Evolutionary conservation across 1,140 invertebrate species (phyloP).

Genomic region (Nephotettix cincticeps): DNA sequence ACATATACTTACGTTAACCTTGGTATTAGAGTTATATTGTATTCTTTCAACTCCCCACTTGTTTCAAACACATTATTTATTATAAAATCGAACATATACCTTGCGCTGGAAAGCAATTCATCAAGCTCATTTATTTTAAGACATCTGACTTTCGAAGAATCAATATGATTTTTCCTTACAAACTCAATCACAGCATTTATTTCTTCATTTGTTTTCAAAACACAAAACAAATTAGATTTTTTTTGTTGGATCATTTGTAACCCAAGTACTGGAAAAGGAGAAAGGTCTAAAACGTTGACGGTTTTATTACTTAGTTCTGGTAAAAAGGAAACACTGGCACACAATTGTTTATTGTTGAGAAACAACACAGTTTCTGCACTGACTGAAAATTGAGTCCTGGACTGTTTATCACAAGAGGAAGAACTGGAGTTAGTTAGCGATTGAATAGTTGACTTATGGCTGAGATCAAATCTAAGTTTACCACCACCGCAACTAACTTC

Average conservation of each 20-base stretch:
- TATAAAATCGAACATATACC: conserved; percentile 1
- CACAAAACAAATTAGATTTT: conserved; percentile 40
- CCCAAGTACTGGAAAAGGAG: conserved; percentile 48
- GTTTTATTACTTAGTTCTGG: conserved; percentile 35
- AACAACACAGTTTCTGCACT: conserved; percentile 27
- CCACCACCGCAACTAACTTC: conserved; percentile 41
- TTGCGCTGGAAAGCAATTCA: not conserved
- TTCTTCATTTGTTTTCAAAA: conserved; percentile 40
- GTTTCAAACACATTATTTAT: conserved; percentile 37
- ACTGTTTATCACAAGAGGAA: not conserved
- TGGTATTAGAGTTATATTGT: not conserved
- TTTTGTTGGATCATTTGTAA: conserved; percentile 42
- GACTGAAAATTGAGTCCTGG: not conserved
- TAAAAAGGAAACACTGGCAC: conserved; percentile 40
- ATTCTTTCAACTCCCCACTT: conserved; percentile 45
- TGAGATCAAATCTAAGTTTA: not conserved
- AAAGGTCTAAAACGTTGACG: conserved; percentile 43
- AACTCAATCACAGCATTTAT: conserved; percentile 37
- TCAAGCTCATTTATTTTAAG: conserved; percentile 27
- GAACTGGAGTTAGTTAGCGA: not conserved
- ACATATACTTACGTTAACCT: conserved; percentile 21
- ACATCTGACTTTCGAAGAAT: conserved; percentile 42
- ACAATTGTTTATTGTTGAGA: conserved; percentile 55
- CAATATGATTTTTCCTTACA: conserved; percentile 39
- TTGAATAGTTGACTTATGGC: not conserved